Base-by-base conservation (phyloP, 2,113 vertebrate species). In the Lamprotornis superbus region DNA sequence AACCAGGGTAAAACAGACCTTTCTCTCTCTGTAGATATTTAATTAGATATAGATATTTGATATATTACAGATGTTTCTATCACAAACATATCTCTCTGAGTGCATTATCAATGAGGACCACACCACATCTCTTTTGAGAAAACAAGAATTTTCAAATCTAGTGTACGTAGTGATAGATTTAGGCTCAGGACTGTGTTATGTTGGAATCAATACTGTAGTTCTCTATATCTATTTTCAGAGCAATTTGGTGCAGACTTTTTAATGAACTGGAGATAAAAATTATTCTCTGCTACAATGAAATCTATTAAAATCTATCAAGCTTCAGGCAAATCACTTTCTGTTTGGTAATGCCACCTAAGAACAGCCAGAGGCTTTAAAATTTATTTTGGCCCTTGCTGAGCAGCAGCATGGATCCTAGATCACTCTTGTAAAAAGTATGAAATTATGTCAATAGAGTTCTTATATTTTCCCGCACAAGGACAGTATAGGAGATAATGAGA, bases 391-490 rank as follows among this genome's bases (percentile, higher is more conserved):
- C 35, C 52, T 91, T 74, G 65, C 75, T 87, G 61, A 90, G 46
- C n/a, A 87, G 59, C 35, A 86, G 60, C 84, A 56, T 59, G 89
- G 55, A 27, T 94, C 84, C 64, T 71, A 70, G 92, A 93, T 90
- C 68, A 91, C 79, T 94, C 73, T 52, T 89, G 40, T 63, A 87
- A 91, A 96, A 96, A 92, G 87, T 89, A 92, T 69, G 49, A 94
- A 95, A 94, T 87, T 2, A 49, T 91, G 70, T 91, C 92, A 87
- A 55, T 42, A 87, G 44, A 39, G 35, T 65, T 90, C 69, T 92
- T 91, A 53, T 76, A 86, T 93, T 97, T 94, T 84, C 28, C 73
- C 84, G 53, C 74, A 84, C 24, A 68, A 89, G 55, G 76, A 90
- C 42, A 64, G 47, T 49, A 35, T 39, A 65, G 46, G 50, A 89